Percentiles rank a stretch among this genome's conserved stretches.
Conservation (phyloP, 92 coral and sea anemone genomes). For the Ricordea florida region DNA sequence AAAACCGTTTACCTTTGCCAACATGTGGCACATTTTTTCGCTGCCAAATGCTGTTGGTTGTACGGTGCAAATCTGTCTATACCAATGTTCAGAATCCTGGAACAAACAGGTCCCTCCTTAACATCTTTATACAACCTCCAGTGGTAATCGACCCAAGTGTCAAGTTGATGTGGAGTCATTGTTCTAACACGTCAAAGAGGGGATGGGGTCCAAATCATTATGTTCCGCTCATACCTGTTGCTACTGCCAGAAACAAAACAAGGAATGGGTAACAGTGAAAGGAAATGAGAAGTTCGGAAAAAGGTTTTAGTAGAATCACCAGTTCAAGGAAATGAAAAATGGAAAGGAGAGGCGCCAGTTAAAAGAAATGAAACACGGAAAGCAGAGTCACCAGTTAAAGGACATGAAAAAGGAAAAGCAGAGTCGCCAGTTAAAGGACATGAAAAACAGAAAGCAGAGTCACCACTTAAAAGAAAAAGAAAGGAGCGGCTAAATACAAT, state of each 20-base stretch:
- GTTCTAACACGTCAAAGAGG: slow-evolving; percentile 25
- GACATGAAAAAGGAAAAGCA: slow-evolving; percentile 34
- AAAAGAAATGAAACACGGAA: slow-evolving; percentile 22
- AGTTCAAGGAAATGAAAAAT: neutral
- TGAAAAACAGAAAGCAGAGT: slow-evolving; percentile 25
- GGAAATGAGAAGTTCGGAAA: no score
- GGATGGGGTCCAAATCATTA: slow-evolving; percentile 65
- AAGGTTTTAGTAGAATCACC: no score
- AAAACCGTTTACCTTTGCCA: slow-evolving; percentile 25
- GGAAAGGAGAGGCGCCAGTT: neutral
- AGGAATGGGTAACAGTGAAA: neutral
- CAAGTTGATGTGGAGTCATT: slow-evolving; percentile 57
- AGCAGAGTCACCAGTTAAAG: slow-evolving; percentile 20
- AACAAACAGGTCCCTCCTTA: slow-evolving; percentile 44
- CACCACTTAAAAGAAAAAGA: slow-evolving; percentile 28
- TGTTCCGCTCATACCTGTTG: slow-evolving; percentile 45
- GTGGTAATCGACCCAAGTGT: slow-evolving; percentile 28
- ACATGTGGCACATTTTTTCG: slow-evolving; percentile 51
- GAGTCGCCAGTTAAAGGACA: slow-evolving; percentile 16
- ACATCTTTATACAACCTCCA: slow-evolving; percentile 23
- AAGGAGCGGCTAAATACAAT: slow-evolving; percentile 34
- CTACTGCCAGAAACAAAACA: neutral
- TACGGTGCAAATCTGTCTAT: slow-evolving; percentile 27
- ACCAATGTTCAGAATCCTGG: slow-evolving; percentile 49
- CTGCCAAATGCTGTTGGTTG: slow-evolving; percentile 44